phyloP scores from a whole-genome alignment of 2,113 vertebrate species.

The Oryzias curvinotus region DNA sequence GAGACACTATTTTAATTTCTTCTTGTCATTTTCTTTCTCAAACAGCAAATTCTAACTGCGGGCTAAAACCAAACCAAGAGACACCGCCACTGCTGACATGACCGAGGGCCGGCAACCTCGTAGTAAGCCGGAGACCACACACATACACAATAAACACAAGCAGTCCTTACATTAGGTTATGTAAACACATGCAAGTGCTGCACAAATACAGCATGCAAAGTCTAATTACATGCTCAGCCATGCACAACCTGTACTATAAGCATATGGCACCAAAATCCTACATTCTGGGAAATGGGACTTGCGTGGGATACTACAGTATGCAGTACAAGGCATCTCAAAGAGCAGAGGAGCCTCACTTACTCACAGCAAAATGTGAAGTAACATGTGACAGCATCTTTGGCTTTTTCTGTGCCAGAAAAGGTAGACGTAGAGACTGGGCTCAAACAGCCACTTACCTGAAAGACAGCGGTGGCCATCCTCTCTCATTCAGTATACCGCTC shows the following conservation, averaged over 20 bases:
- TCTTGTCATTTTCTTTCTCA: too few species aligned
- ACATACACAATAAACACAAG: conserved; percentile 29
- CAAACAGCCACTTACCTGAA: conserved; percentile 72
- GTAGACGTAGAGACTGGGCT: conserved; percentile 1
- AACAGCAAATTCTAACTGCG: too few species aligned
- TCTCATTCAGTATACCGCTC: conserved; percentile 11
- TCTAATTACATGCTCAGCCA: neutral
- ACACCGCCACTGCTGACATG: conserved; percentile 27
- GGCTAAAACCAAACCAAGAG: conserved; percentile 10
- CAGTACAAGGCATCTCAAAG: neutral
- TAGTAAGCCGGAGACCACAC: conserved; percentile 59
- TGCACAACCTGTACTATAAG: conserved; percentile 1
- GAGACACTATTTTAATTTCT: too few species aligned
- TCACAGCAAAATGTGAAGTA: neutral
- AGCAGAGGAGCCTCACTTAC: neutral
- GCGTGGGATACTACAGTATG: too few species aligned
- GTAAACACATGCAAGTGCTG: conserved; percentile 6
- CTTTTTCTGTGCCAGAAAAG: neutral
- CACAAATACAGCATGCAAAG: conserved; percentile 16
- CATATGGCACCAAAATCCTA: neutral
- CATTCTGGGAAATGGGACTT: too few species aligned
- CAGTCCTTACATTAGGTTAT: conserved; percentile 10
- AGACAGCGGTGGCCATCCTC: conserved; percentile 81
- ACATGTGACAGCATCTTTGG: conserved; percentile 40
- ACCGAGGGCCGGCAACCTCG: conserved; percentile 40